Percentiles rank a stretch among this genome's conserved stretches.
phyloP scores from a whole-genome alignment of 2,797 vertebrate genomes.

The Xiphorhynchus erythropygius region DNA sequence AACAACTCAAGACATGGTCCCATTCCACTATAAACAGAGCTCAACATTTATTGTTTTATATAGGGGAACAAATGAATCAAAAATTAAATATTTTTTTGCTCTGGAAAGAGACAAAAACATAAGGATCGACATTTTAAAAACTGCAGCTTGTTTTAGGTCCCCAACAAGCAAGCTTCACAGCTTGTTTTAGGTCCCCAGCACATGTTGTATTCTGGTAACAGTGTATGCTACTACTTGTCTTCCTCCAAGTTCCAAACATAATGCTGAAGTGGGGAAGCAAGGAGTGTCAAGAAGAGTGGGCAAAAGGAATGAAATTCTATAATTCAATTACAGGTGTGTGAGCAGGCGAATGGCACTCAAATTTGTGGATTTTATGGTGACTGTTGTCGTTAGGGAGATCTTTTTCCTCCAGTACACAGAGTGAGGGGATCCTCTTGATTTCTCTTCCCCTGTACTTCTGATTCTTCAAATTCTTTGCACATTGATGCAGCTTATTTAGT shows the following conservation, averaged over 20 bases:
- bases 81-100: background rate
- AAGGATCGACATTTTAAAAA: background rate
- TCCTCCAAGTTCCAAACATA: background rate
- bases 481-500: background rate
- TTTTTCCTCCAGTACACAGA: background rate
- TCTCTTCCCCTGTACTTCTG: background rate
- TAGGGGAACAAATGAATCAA: fast-evolving
- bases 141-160: background rate
- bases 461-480: background rate
- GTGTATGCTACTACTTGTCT: background rate
- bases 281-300: background rate
- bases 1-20: background rate
- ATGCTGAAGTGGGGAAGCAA: background rate
- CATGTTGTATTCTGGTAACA: background rate
- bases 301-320: background rate
- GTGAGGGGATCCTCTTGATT: background rate
- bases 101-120: background rate
- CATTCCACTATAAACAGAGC: background rate
- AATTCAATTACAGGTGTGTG: background rate
- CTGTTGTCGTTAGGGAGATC: background rate
- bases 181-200: background rate
- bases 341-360: background rate
- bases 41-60: background rate
- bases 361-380: background rate
- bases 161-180: background rate